phyloP scores from a whole-genome alignment of 2,888 invertebrate genomes.

The Autographa pulchrina region DNA sequence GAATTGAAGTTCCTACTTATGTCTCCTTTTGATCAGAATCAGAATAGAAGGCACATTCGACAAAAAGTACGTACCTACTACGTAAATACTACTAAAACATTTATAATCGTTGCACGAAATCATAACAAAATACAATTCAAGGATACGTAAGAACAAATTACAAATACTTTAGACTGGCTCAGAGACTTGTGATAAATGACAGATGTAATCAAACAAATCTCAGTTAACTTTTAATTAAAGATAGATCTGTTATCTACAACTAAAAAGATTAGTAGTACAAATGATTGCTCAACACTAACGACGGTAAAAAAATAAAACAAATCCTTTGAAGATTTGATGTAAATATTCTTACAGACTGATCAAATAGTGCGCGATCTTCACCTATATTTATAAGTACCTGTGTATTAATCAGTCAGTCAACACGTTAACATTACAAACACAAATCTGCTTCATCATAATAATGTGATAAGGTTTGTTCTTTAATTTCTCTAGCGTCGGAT shows the following conservation, averaged over 20 bases:
- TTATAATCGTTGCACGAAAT: not conserved
- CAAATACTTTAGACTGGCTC: not conserved
- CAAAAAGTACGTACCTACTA: not conserved
- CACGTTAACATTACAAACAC: slow-evolving; percentile 11
- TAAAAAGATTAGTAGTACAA: not conserved
- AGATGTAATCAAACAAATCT: not conserved
- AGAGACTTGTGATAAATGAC: not conserved
- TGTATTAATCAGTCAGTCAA: slow-evolving; percentile 31
- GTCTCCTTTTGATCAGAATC: slow-evolving; percentile 62
- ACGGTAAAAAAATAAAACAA: not conserved
- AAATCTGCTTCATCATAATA: slow-evolving; percentile 24
- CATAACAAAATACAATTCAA: not conserved
- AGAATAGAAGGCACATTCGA: slow-evolving; percentile 6
- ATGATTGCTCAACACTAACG: not conserved
- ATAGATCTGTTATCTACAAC: not conserved
- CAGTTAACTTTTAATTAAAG: not conserved
- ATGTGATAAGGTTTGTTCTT: slow-evolving; percentile 29
- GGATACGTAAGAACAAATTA: slow-evolving; percentile 3
- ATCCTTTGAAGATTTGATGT: slow-evolving; percentile 21
- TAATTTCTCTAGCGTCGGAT: slow-evolving; percentile 58
- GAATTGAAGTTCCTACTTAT: slow-evolving; percentile 61
- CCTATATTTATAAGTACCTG: slow-evolving; percentile 44
- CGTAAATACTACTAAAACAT: not conserved
- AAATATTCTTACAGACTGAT: slow-evolving; percentile 27
- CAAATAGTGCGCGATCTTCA: slow-evolving; percentile 47